Evolutionary conservation across 2,888 invertebrate species (phyloP).

Genomic region (Thera britannica): DNA sequence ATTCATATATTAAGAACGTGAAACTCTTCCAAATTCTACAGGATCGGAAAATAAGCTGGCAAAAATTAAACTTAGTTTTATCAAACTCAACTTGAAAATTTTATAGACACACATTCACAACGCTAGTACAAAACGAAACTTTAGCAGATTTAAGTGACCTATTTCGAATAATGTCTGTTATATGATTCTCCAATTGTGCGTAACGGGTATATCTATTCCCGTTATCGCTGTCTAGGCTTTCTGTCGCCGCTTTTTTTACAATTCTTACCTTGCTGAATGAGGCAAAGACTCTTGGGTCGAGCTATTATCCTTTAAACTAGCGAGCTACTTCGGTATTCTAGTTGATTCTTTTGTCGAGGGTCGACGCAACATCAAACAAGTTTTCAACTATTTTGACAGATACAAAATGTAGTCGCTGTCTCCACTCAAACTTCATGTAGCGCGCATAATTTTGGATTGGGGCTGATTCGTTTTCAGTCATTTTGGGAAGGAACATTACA

Average conservation of each 20-base stretch:
- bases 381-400: not conserved
- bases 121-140: not conserved
- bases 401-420: not conserved
- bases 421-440: no score
- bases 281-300: conserved; percentile 7
- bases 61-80: no score
- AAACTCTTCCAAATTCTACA: no score
- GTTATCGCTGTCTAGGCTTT: conserved; percentile 13
- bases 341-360: not conserved
- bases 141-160: not conserved
- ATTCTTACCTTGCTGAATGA: conserved; percentile 6
- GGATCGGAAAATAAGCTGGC: no score
- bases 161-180: not conserved
- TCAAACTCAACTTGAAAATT: no score
- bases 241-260: conserved; percentile 12
- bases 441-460: no score
- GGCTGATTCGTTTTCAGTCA: no score
- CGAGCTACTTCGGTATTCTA: not conserved
- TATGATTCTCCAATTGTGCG: conserved; percentile 5
- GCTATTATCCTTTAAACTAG: not conserved
- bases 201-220: conserved; percentile 3
- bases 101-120: not conserved
- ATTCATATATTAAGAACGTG: no score
- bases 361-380: not conserved
- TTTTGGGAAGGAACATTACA: no score